Base-by-base conservation (phyloP, 2,888 invertebrate genomes). In the Nomada hirtipes region DNA sequence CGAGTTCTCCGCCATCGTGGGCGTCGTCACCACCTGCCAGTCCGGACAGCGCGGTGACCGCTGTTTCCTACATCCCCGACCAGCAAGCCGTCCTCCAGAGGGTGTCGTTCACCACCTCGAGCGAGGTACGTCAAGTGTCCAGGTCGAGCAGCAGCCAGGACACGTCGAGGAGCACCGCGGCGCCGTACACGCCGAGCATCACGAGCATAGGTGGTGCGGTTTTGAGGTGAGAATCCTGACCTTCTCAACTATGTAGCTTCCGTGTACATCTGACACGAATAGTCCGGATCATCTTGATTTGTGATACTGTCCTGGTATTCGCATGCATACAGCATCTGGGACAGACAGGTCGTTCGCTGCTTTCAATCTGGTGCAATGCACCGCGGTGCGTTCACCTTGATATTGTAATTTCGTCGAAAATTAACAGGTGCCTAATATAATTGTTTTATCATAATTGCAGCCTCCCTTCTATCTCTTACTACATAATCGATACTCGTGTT, bases 151-250 rank as follows among this genome's bases (percentile, higher is more conserved):
- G 89, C 84, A 91, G 89, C 84, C 90, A 90, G 85, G 93, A 91
- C 82, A 88, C 91, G 36, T 88, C 88, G 18, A 90, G 90, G 86
- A 89, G 90, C 47, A 85, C 91, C 9, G 84, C 89, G 29, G 88
- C 91, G 2, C 90, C 92, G 65, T 91, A 92, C 78, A 92, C 95
- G 29, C 94, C 96, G 0, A 95, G 95, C 90, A 96, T 96, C 89
- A 95, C 96, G 0, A 96, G 95, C 88, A 96, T 96, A 85, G 96
- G 96, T 4, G 96, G 96, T 68, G 96, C 95, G 29, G 96, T 96
- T 29, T 91, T 96, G 83, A 94, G 95, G 93, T 93, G 60, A 89
- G 84, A 74, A 71, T 83, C 72, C 59, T 29, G 29, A n/a, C 13
- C 72, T 55, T 83, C 69, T 11, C 7, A 47, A 23, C 67, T 68